Evolutionary conservation across 2,797 vertebrate genomes (phyloP), one percentile per base, ranked within the genome.

Genomic region (Margarornis squamiger): DNA sequence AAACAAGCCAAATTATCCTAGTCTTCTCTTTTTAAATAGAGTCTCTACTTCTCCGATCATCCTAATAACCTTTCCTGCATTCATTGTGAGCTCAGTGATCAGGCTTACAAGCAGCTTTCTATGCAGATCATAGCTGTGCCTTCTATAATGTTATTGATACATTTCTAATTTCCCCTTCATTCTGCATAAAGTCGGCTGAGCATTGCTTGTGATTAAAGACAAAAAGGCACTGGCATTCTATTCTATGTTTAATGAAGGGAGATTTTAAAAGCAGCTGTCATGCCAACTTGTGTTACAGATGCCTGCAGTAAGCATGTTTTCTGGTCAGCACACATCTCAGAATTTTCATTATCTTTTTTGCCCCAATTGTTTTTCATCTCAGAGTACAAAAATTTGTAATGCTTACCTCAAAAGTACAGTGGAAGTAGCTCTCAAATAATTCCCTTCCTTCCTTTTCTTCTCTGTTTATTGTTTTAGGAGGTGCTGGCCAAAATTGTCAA

Each of bases 401-500:
- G 15, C 63, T 86, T 93, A 78, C 45, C 70, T 88, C 23, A 55
- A 17, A 90, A 74, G 24, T 76, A 34, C 15, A 41, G 39, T 54
- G 52, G 43, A 51, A 90, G 41, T 39, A 61, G 15, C 70, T 88
- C 55, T 83, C 34, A 46, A 81, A 6, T 84, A 84, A 29, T 48
- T 70, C 38, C 62, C 20, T 71, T 36, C 58, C 70, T 89, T 65
- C 57, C 41, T 75, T 87, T 86, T 62, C 67, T 86, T 90, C 74
- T 46, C 16, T 62, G 23, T 72, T 70, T 65, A 83, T 66, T 7
- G 2, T 57, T 93, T 85, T 41, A 88, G 67, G 51, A 82, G 62
- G 8, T 51, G 52, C 57, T 82, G 80, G 74, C 57, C 75, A 89
- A 88, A 96, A 92, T 68, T 90, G 67, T 92, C 94, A 83, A 90